These are phyloP conservation scores for Tiliacea citrago DNA, from an alignment of 2,888 invertebrate species.

Conservation along the genomic window DNA sequence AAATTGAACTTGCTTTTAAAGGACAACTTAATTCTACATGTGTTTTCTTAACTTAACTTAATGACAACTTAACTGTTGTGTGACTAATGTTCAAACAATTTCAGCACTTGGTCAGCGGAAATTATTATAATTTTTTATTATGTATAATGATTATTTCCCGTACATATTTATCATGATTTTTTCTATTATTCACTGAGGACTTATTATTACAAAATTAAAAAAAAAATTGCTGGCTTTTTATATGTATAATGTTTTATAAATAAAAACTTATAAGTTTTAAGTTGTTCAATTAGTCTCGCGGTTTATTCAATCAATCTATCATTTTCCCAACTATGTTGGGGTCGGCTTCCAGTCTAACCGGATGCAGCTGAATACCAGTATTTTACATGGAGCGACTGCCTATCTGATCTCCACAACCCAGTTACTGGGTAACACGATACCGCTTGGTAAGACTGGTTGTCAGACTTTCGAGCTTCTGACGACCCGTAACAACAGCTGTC, in stretches of 20 bases:
- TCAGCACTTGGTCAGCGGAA: background rate
- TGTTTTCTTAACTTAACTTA: background rate
- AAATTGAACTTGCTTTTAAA: background rate
- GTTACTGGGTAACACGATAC: too few species aligned
- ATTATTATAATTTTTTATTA: slow-evolving; percentile 8
- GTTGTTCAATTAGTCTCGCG: too few species aligned
- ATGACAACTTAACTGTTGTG: background rate
- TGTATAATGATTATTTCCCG: slow-evolving; percentile 15
- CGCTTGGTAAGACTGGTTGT: too few species aligned
- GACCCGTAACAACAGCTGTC: too few species aligned
- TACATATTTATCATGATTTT: background rate
- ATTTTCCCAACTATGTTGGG: too few species aligned
- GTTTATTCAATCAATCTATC: too few species aligned
- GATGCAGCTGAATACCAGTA: too few species aligned
- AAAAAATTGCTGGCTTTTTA: background rate
- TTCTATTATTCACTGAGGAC: background rate
- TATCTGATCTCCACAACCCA: too few species aligned
- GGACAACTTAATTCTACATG: background rate
- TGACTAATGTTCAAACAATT: slow-evolving; percentile 1
- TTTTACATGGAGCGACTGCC: too few species aligned
- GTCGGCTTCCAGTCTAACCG: too few species aligned
- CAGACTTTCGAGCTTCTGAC: too few species aligned
- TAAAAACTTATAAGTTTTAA: too few species aligned
- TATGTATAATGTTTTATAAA: background rate
- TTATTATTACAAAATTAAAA: slow-evolving; percentile 14